Evolutionary conservation across 1,140 invertebrate genomes (phyloP), one percentile per base, ranked within the genome.

Genomic region (Paracyclopina nana): DNA sequence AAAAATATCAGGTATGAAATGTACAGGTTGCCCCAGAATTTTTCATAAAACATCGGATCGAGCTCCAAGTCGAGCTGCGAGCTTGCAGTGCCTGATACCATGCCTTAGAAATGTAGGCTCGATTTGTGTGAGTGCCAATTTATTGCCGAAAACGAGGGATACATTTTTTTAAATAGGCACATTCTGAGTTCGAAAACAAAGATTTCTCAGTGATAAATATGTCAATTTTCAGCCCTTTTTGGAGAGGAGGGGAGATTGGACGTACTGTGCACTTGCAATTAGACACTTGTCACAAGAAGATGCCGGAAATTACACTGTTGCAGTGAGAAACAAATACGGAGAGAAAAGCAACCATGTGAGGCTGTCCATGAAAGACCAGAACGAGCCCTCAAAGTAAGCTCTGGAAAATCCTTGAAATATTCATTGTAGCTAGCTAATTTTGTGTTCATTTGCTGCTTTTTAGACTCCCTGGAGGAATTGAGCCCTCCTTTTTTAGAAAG

Each of bases 361-460:
- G 3, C 40, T 52, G 11, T 52, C 50, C 38, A 52, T 52, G 50
- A 52, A 52, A 25, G 50, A 52, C 27, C 31, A 42, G 28, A 52
- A 52, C 28, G 50, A 44, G 20, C 50, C 50, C 6, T 12, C 38
- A 9, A 52, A 44, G 38, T 48, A 48, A 45, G 43, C n/a, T 16
- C 3, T n/a, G 4, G 2, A n/a, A 38, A 5, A 5, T 38, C 34
- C 8, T 38, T 38, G 34, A 38, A 9, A 31, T 31, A 14, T 9
- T 31, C 6, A 9, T 42, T 18, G 16, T 42, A 8, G 16, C 16
- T 42, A 42, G 6, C 18, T 42, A 9, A 9, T 42, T 42, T 42
- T 42, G 6, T 42, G 18, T n/a, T 42, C 4, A 14, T 20, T 24
- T 44, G 3, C 16, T 44, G 16, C 14, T 3, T 25, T 5, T 5